phyloP scores from a whole-genome alignment of 2,113 vertebrate species.

The Chloebia gouldiae region DNA sequence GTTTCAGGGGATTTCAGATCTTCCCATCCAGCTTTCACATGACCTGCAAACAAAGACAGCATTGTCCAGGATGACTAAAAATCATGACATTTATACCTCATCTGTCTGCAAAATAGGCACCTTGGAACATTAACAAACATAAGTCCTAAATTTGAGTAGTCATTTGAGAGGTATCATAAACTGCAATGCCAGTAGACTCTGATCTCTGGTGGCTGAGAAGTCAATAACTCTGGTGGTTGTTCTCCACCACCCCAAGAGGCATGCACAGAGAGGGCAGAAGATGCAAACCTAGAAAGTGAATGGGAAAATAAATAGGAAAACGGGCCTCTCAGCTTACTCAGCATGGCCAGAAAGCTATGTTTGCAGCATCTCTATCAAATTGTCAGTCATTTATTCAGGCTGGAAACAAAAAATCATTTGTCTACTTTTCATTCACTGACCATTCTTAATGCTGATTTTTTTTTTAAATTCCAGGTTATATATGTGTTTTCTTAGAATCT shows the following conservation, averaged over 20 bases:
- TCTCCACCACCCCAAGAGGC: not conserved
- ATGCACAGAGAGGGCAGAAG: not conserved
- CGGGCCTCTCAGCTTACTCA: not conserved
- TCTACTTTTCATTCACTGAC: not conserved
- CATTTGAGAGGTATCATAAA: not conserved
- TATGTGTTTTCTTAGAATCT: not conserved
- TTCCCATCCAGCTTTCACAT: not conserved
- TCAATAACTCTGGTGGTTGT: not conserved
- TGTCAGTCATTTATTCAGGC: not conserved
- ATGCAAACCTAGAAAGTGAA: not conserved
- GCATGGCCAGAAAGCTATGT: not conserved
- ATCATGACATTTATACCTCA: not conserved
- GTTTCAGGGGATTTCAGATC: not conserved
- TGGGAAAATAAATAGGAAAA: not conserved
- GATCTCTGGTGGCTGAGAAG: not conserved
- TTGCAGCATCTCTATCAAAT: not conserved
- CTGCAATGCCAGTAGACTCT: not conserved
- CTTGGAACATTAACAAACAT: not conserved
- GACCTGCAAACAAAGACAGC: not conserved
- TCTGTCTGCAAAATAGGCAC: not conserved
- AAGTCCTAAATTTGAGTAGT: not conserved
- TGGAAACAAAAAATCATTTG: not conserved
- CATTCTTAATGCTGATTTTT: not conserved
- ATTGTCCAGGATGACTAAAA: not conserved
- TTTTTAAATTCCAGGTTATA: not conserved